These are phyloP conservation scores for Alectoris magna DNA, from an alignment of 2,797 vertebrate species.

Conservation along the genomic window DNA sequence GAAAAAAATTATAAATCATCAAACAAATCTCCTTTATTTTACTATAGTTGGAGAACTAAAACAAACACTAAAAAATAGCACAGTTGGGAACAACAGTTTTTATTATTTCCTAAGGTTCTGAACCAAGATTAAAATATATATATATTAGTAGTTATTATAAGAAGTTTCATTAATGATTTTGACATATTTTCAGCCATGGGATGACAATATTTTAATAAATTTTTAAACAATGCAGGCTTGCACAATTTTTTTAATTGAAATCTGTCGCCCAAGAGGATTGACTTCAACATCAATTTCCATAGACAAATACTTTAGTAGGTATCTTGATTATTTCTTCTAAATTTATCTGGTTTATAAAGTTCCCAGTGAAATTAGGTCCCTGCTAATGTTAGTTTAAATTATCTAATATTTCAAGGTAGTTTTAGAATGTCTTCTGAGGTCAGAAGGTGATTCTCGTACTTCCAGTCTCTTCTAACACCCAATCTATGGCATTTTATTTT, in stretches of 20 bases:
- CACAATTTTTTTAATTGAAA: slow-evolving; percentile 8
- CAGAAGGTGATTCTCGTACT: background rate
- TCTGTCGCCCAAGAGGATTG: background rate
- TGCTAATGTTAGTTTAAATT: slow-evolving; percentile 5
- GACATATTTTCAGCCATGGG: background rate
- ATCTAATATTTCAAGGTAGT: background rate
- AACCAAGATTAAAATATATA: background rate
- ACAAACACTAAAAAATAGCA: background rate
- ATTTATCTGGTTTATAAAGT: background rate
- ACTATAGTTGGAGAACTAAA: background rate
- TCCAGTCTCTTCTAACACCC: background rate
- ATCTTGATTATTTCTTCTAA: background rate
- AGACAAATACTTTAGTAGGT: background rate
- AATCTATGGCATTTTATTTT: background rate
- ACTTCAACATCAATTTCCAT: background rate
- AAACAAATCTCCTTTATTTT: background rate
- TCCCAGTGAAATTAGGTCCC: background rate
- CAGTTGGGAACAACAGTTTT: background rate
- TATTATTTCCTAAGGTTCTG: background rate
- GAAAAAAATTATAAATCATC: background rate
- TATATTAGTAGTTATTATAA: background rate
- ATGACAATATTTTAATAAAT: background rate
- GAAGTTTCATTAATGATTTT: background rate
- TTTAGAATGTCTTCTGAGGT: background rate
- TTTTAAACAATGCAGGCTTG: background rate